These are phyloP conservation scores for Pemphigus obesinymphae DNA, from an alignment of 1,140 invertebrate species.

Conservation along the genomic window DNA sequence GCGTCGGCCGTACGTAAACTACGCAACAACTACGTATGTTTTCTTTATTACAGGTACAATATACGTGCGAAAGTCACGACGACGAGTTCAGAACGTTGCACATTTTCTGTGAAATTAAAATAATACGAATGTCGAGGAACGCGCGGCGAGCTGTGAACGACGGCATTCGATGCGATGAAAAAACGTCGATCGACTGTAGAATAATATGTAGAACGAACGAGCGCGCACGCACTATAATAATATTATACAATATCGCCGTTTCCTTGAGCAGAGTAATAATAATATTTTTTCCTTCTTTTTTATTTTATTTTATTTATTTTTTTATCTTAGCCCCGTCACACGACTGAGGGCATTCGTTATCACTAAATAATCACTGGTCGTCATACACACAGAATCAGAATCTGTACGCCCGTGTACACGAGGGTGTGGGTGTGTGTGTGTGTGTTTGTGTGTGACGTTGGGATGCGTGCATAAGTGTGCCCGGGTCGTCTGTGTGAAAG, in stretches of 20 bases:
- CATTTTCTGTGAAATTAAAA: neutral
- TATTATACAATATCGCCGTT: no score
- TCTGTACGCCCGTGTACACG: neutral
- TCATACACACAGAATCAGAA: no score
- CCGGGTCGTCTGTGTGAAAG: neutral
- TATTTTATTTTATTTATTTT: no score
- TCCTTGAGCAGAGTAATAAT: neutral
- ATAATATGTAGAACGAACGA: neutral
- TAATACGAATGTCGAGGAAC: no score
- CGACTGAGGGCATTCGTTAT: neutral
- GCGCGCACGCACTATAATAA: neutral
- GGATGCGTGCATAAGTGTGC: neutral
- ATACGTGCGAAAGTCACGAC: neutral
- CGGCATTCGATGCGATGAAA: neutral
- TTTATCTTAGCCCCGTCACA: no score
- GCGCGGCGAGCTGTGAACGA: neutral
- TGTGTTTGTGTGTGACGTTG: neutral
- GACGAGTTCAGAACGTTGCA: neutral
- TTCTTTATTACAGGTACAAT: no score
- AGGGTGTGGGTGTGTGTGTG: neutral
- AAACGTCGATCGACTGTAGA: neutral
- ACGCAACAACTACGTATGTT: no score
- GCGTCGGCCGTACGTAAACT: no score
- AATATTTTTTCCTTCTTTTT: slow-evolving; percentile 1
- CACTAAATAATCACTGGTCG: neutral